Conservation (phyloP, 2,113 vertebrate genomes). For the Lepisosteus osseus region DNA sequence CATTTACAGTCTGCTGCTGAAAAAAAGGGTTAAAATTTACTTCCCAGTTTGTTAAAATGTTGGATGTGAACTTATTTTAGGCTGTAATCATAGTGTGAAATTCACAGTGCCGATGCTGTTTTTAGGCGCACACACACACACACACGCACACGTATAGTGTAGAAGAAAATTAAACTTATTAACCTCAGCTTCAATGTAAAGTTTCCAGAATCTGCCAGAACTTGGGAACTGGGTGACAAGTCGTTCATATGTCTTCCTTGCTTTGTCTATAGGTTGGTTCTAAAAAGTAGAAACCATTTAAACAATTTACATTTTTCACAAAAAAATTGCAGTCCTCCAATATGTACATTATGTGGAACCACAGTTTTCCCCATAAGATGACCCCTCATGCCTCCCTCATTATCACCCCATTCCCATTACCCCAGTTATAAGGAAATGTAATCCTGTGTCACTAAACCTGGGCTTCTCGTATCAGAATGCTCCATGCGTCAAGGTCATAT, state of each 20-base stretch:
- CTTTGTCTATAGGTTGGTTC: constrained; percentile 99
- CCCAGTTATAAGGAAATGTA: constrained; percentile 90
- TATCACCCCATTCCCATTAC: constrained; percentile 49
- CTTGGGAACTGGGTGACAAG: constrained; percentile 99
- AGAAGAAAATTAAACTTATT: constrained; percentile 77
- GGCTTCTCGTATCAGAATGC: constrained; percentile 99
- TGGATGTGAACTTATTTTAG: constrained; percentile 38
- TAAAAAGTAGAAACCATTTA: constrained; percentile 91
- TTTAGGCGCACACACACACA: constrained; percentile 58
- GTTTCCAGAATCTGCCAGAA: constrained; percentile 99
- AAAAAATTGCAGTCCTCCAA: constrained; percentile 53
- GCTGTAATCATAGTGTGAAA: constrained; percentile 65
- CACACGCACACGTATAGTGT: constrained; percentile 28
- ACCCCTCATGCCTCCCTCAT: constrained; percentile 15
- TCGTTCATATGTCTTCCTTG: constrained; percentile 99
- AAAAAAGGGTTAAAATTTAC: constrained; percentile 43
- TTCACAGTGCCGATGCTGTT: constrained; percentile 73
- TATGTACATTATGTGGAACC: constrained; percentile 21
- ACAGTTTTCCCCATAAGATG: constrained; percentile 5
- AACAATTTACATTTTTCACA: constrained; percentile 78
- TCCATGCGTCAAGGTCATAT: constrained; percentile 99
- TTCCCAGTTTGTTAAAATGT: constrained; percentile 31
- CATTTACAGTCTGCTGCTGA: constrained; percentile 45
- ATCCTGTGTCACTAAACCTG: constrained; percentile 99
- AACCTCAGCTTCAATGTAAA: constrained; percentile 99